These are phyloP conservation scores for Tachina grossa DNA, from an alignment of 2,888 invertebrate species.

Conservation along the genomic window DNA sequence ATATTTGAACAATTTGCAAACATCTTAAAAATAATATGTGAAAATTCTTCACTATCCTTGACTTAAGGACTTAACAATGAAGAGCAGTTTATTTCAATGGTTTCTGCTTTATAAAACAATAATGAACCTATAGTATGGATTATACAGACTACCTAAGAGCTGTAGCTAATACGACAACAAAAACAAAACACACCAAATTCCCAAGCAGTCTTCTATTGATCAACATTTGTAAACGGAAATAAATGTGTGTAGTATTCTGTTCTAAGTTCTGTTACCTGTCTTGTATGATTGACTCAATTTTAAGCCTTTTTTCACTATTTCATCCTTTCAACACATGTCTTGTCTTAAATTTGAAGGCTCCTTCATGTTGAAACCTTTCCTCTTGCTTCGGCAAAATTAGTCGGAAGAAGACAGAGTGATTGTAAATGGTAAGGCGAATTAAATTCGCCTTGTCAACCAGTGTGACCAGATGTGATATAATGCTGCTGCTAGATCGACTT, in stretches of 20 bases:
- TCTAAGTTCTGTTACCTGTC: conserved; percentile 70
- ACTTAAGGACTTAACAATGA: conserved; percentile 77
- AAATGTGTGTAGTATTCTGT: background rate
- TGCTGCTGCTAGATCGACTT: too few relatives aligned
- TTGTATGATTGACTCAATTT: conserved; percentile 36
- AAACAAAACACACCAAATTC: background rate
- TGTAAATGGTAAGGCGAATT: too few relatives aligned
- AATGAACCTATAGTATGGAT: conserved; percentile 72
- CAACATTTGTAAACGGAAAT: conserved; percentile 74
- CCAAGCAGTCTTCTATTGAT: conserved; percentile 72
- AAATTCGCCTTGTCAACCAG: too few relatives aligned
- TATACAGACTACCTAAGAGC: background rate
- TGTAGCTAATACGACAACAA: conserved; percentile 25
- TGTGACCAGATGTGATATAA: too few relatives aligned
- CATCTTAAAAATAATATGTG: conserved; percentile 32
- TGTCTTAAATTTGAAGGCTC: background rate
- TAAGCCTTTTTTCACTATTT: conserved; percentile 49
- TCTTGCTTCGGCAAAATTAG: background rate
- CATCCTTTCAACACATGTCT: background rate
- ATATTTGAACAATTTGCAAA: conserved; percentile 42
- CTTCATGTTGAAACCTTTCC: background rate
- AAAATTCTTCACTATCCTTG: conserved; percentile 77
- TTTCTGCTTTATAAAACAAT: conserved; percentile 78
- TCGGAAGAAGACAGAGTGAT: conserved; percentile 75
- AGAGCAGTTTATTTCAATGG: conserved; percentile 71